These are phyloP conservation scores for Drosophila seguyi DNA, from an alignment of 1,140 invertebrate genomes.

Conservation along the genomic window DNA sequence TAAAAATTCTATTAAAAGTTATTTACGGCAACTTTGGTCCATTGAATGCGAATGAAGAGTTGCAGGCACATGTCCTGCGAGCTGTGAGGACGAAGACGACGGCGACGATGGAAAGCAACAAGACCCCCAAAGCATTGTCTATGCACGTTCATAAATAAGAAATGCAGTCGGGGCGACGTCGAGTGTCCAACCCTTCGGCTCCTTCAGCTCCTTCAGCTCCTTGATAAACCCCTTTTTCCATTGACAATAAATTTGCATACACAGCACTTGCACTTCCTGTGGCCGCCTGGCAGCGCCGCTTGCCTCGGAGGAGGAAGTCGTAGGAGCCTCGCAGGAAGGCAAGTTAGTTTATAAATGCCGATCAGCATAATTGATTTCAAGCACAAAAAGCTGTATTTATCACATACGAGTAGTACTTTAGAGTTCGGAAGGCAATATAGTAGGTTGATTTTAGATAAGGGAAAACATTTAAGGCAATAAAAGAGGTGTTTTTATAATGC, in stretches of 20 bases:
- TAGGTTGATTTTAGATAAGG: not conserved
- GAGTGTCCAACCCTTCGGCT: constrained; percentile 30
- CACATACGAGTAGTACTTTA: not conserved
- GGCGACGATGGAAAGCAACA: constrained; percentile 50
- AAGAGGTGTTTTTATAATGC: not conserved
- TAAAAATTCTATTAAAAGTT: constrained; percentile 84
- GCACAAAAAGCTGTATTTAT: constrained; percentile 37
- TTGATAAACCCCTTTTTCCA: constrained; percentile 33
- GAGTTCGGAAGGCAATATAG: not conserved
- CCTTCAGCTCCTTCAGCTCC: not conserved
- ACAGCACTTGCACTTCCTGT: constrained; percentile 70
- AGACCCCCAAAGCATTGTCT: constrained; percentile 65
- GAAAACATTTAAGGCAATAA: not conserved
- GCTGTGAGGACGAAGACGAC: constrained; percentile 16
- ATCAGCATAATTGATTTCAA: constrained; percentile 84
- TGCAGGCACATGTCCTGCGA: constrained; percentile 23
- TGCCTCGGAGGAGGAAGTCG: constrained; percentile 14
- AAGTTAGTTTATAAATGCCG: constrained; percentile 81
- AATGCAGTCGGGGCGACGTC: constrained; percentile 67
- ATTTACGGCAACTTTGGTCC: constrained; percentile 79
- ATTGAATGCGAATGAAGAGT: constrained; percentile 74
- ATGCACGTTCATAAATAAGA: constrained; percentile 83
- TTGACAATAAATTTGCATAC: constrained; percentile 84
- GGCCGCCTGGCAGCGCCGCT: not conserved
- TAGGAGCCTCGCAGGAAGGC: constrained; percentile 51